Evolutionary conservation across 2,113 vertebrate genomes (phyloP), one percentile per base, ranked within the genome.

Genomic region (Nannobrachium achirus): DNA sequence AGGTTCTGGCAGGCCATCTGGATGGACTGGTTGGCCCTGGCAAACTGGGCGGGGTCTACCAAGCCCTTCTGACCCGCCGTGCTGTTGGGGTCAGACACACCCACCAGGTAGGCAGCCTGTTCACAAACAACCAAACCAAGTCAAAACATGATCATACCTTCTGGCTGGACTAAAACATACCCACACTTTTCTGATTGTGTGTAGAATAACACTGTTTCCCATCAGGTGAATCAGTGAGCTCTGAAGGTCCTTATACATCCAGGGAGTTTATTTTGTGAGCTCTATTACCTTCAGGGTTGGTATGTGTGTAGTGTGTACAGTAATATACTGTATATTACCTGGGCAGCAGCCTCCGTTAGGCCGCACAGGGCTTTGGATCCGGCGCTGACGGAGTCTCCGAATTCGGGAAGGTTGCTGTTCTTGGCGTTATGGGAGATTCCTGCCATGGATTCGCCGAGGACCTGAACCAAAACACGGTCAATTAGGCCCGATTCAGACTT

Each of bases 1-100:
- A 99, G 83, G 91, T 98, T 99, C 91, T 98, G 97, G 71, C 97
- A 99, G 73, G 97, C 97, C 97, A 99, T 98, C 86, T 99, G 97
- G 81, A 99, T 99, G 5, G 97, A 95, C 83, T 99, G 97, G 82
- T 98, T 99, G 52, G 97, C 97, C 80, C 96, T 92, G 48, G 97
- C 97, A 73, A 99, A 98, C 89, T 99, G 97, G 33, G 96, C 93
- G 2, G 97, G 97, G 61, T 99, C 97, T 80, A 99, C 97, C 52
- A 99, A 86, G 50, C 97, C 96, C 75, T 97, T 97, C 84, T 98
- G 97, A 72, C 96, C 96, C 0, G 96, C 96, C 56, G 96, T 91
- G 79, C 97, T 99, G 76, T 97, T 99, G 39, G 96, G 95, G 75
- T 99, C 97, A 0, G 97, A 98, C 8, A 99, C 95, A 0, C 94